Evolutionary conservation across 2,888 invertebrate species (phyloP).

Genomic region (Monoplex corrugatus): DNA sequence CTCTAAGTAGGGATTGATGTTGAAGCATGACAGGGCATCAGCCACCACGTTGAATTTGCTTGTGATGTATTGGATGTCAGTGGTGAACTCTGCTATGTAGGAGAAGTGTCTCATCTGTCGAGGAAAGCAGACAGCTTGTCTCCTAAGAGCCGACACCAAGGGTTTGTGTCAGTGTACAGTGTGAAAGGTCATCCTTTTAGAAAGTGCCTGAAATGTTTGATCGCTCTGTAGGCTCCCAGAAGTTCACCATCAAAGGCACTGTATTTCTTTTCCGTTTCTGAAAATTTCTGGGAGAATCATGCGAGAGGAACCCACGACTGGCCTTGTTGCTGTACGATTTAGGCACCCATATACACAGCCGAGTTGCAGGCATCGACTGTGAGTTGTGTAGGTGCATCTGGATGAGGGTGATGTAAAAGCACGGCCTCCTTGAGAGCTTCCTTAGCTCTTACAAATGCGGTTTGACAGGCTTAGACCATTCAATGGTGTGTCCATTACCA

Average conservation of each 20-base stretch:
- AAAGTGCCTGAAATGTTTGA: constrained; percentile 43
- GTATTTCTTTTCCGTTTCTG: too few relatives aligned
- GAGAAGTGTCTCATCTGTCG: constrained; percentile 46
- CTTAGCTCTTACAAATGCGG: too few relatives aligned
- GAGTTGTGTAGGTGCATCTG: constrained; percentile 10
- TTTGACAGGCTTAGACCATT: too few relatives aligned
- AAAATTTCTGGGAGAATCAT: constrained; percentile 39
- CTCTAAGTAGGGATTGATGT: background rate
- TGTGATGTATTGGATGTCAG: constrained; percentile 44
- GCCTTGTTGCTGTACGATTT: constrained; percentile 25
- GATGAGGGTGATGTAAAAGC: background rate
- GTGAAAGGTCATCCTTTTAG: too few relatives aligned
- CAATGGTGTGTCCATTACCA: too few relatives aligned
- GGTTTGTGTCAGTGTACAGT: too few relatives aligned
- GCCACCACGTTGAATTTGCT: constrained; percentile 48
- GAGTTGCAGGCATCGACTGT: constrained; percentile 43
- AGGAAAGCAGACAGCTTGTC: constrained; percentile 41
- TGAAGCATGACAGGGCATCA: constrained; percentile 46
- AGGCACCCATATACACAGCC: constrained; percentile 35
- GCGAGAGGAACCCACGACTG: constrained; percentile 47
- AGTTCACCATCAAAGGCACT: too few relatives aligned
- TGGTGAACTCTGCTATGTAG: constrained; percentile 46
- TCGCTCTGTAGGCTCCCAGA: constrained; percentile 9
- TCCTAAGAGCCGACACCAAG: constrained; percentile 30
- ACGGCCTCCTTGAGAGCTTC: constrained; percentile 7